Evolutionary conservation across 2,888 invertebrate species (phyloP).

Genomic region (Eupithecia vulgata): DNA sequence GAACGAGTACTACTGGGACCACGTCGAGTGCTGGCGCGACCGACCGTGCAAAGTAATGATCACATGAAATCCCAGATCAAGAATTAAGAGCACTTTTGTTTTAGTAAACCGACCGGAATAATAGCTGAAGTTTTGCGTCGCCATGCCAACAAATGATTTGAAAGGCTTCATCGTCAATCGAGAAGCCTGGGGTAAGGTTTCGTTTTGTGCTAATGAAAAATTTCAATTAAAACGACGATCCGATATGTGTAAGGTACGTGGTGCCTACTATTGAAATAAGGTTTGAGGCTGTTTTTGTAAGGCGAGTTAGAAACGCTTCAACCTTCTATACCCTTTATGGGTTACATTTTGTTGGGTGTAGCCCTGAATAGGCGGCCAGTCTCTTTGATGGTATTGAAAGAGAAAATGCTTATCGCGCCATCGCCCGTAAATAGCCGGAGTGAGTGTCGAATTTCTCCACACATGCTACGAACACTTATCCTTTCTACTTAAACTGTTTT

Average conservation of each 20-base stretch:
- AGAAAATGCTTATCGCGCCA: conserved; percentile 81
- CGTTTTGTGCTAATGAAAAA: conserved; percentile 62
- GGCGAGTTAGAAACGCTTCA: conserved; percentile 65
- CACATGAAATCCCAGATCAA: conserved; percentile 76
- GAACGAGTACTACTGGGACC: conserved; percentile 51
- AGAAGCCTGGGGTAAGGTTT: conserved; percentile 69
- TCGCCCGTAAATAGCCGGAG: conserved; percentile 78
- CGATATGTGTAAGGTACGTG: conserved; percentile 40
- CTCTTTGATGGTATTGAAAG: conserved; percentile 81
- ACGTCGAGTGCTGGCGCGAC: conserved; percentile 59
- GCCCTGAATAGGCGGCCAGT: conserved; percentile 77
- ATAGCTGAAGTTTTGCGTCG: conserved; percentile 74
- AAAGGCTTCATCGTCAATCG: conserved; percentile 72
- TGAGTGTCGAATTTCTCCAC: conserved; percentile 79
- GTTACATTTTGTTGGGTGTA: conserved; percentile 72
- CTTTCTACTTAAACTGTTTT: conserved; percentile 79
- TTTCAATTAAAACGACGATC: conserved; percentile 48
- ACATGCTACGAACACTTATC: conserved; percentile 78
- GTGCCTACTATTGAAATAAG: conserved; percentile 54
- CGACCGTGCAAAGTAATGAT: conserved; percentile 72
- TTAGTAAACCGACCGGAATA: conserved; percentile 78
- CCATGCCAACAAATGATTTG: conserved; percentile 78
- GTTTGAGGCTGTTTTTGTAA: conserved; percentile 60
- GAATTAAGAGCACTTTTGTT: conserved; percentile 78
- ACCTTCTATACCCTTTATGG: conserved; percentile 73